Conservation (phyloP, 1,140 invertebrate genomes). For the Macrotrachela quadricornifera region DNA sequence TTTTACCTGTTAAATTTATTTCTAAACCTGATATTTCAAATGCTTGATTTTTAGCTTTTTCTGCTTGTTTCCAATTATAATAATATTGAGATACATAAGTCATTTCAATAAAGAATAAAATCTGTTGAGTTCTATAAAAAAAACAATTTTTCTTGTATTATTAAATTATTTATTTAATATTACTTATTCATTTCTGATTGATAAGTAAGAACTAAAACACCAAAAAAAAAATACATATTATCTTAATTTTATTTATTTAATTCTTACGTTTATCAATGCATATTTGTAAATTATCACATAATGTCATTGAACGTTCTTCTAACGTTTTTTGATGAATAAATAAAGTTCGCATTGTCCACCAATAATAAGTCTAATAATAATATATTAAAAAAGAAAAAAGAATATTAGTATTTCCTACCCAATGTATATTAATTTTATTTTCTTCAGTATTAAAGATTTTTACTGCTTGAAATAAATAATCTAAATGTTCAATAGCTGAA, state of each 20-base stretch:
- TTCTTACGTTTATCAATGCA: slow-evolving; percentile 34
- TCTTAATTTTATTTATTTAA: neutral
- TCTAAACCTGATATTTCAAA: slow-evolving; percentile 40
- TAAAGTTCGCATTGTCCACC: slow-evolving; percentile 51
- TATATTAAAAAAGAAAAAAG: no score
- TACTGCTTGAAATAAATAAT: no score
- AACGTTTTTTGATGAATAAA: slow-evolving; percentile 49
- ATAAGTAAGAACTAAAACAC: no score
- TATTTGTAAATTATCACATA: slow-evolving; percentile 41
- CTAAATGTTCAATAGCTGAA: no score
- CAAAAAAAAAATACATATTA: neutral
- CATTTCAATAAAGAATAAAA: no score
- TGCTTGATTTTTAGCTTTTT: slow-evolving; percentile 41
- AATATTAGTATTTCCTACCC: no score
- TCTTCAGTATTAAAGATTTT: no score
- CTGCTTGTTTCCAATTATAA: slow-evolving; percentile 44
- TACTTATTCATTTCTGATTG: no score
- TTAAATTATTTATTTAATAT: no score
- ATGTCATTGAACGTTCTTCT: slow-evolving; percentile 43
- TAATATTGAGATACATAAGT: no score
- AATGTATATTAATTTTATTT: no score
- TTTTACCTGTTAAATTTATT: slow-evolving; percentile 41
- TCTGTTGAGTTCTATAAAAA: neutral
- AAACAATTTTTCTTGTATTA: no score
- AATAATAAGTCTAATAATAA: slow-evolving; percentile 15